Base-by-base conservation (phyloP, 2,113 vertebrate genomes). In the Ondatra zibethicus region DNA sequence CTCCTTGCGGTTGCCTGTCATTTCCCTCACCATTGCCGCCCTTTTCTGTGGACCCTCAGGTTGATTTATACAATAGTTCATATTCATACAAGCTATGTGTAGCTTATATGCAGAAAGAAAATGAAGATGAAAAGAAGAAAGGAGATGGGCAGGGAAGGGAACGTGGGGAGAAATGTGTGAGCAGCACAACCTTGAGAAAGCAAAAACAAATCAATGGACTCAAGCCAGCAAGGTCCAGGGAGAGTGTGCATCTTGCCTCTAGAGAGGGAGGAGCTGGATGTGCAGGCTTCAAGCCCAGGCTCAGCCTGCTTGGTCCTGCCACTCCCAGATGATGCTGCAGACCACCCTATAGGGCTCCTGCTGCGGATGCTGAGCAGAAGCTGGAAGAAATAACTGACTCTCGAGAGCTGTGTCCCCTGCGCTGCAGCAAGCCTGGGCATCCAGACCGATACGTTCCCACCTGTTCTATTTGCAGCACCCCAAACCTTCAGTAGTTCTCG, bases 161-260 rank as follows among this genome's bases (percentile, higher is more conserved):
- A 58, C 12, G 58, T 36, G 33, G 68, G 29, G 36, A 70, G 52
- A 31, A 27, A 47, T 45, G 11, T 58, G 29, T 89, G 33, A 86
- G 47, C 50, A 2, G 13, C 2, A 50, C 58, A 58, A 65, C 73
- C 89, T 65, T 58, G 66, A 82, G 73, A 92, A 66, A 91, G 72
- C 63, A 3, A 55, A 16, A 52, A 58, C 21, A 80, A n/a, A 25
- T 45, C 1, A 11, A 73, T 3, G n/a, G 45, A 42, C 29, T 55
- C 68, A 39, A n/a, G 17, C 9, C 33, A 42, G 75, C 33, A 25
- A n/a, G 27, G 33, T 7, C 17, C 1, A 1, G 21, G 75, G 55
- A 1, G 33, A 85, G 63, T 33, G 3, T 0, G 0, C 63, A 0
- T 16, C 42, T 47, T 10, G 76, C 7, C 3, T 25, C 0, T 1